A percentile compares a stretch with the other conserved stretches of the same genome.
Conservation (phyloP, 2,888 invertebrate species). For the Escarpia spicata region DNA sequence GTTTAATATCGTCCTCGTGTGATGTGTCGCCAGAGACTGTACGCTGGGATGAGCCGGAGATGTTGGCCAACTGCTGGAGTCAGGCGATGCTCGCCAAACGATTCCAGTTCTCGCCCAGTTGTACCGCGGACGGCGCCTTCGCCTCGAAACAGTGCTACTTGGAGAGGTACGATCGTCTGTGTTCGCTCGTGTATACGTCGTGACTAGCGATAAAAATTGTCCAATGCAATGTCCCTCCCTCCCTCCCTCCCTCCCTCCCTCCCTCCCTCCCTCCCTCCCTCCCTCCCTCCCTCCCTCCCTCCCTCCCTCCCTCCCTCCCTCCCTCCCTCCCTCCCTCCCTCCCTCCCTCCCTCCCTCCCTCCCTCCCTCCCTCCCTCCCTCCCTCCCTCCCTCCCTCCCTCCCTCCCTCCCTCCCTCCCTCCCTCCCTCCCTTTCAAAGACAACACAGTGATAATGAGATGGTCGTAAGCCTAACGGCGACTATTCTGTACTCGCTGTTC, state of each 20-base stretch:
- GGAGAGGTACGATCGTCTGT: slow-evolving; percentile 22
- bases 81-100: slow-evolving; percentile 27
- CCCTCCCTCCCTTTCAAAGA: background rate
- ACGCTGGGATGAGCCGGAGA: slow-evolving; percentile 21
- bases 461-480: background rate
- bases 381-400: too few species aligned
- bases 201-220: too few species aligned
- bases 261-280: too few species aligned
- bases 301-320: too few species aligned
- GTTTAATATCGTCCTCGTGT: background rate
- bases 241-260: too few species aligned
- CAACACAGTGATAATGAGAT: background rate
- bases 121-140: slow-evolving; percentile 25
- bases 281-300: too few species aligned
- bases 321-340: too few species aligned
- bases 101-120: slow-evolving; percentile 26
- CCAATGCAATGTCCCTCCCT: too few species aligned
- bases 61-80: slow-evolving; percentile 27
- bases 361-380: too few species aligned
- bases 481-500: background rate
- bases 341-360: too few species aligned
- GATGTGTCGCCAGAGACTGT: slow-evolving; percentile 17
- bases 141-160: slow-evolving; percentile 29
- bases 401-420: too few species aligned
- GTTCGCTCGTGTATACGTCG: background rate